Conservation (phyloP, 2,113 vertebrate genomes). For the Eulemur rufifrons region DNA sequence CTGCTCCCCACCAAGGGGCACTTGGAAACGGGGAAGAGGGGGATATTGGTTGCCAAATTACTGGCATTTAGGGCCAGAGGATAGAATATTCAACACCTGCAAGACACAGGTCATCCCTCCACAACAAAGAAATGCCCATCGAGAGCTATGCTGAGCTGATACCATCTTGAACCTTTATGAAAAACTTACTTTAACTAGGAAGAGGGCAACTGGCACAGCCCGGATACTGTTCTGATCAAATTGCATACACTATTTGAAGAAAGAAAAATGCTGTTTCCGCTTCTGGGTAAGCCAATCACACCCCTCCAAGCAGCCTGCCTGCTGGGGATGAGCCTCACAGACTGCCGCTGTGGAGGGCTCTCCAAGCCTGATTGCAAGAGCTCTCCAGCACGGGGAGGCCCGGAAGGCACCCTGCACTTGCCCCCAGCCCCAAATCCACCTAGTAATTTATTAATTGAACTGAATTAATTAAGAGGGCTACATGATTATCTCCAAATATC, state of each 20-base stretch:
- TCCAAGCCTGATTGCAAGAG: too few species aligned
- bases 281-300: slow-evolving; percentile 15
- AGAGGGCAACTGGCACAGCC: background rate
- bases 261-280: background rate
- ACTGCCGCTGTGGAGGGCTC: too few species aligned
- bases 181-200: background rate
- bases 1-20: background rate
- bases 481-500: too few species aligned
- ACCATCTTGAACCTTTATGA: background rate
- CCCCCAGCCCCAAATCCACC: too few species aligned
- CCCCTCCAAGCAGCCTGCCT: too few species aligned
- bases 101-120: background rate
- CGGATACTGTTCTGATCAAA: background rate
- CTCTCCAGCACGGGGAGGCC: too few species aligned
- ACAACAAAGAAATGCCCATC: background rate
- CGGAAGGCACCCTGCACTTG: too few species aligned
- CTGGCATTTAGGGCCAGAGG: background rate
- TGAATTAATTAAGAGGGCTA: too few species aligned
- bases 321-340: too few species aligned
- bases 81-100: background rate
- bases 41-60: background rate
- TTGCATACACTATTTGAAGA: background rate
- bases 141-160: background rate
- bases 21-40: background rate
- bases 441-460: too few species aligned